These are phyloP conservation scores for Rhamnusium bicolor DNA, from an alignment of 2,888 invertebrate species.

Conservation along the genomic window DNA sequence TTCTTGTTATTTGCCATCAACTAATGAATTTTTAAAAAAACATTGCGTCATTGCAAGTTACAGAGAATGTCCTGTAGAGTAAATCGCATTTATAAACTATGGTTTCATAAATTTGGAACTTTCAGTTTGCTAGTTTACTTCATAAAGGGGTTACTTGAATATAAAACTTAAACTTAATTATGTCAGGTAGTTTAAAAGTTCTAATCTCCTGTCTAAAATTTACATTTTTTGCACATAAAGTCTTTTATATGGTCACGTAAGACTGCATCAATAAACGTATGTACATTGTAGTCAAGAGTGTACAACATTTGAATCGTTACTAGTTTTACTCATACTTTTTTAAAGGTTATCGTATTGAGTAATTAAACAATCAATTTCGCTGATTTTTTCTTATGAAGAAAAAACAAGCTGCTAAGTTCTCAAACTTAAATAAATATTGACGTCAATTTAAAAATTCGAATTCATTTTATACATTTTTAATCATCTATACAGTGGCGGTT, in stretches of 20 bases:
- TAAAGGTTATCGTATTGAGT: too few relatives aligned
- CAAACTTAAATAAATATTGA: too few relatives aligned
- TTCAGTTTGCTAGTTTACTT: not conserved
- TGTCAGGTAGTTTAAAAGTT: conserved; percentile 16
- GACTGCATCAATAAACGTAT: not conserved
- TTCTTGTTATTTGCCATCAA: too few relatives aligned
- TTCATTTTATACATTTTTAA: too few relatives aligned
- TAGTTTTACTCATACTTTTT: not conserved
- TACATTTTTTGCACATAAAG: conserved; percentile 1
- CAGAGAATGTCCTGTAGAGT: not conserved
- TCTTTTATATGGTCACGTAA: not conserved
- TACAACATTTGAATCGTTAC: not conserved
- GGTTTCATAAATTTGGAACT: conserved; percentile 9
- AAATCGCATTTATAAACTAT: not conserved
- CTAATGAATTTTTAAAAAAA: too few relatives aligned
- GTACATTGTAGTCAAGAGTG: not conserved
- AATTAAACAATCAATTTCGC: too few relatives aligned
- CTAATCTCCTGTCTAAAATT: conserved; percentile 8
- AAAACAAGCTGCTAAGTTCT: too few relatives aligned
- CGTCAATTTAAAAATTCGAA: too few relatives aligned
- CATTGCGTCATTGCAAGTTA: not conserved
- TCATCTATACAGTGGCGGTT: too few relatives aligned
- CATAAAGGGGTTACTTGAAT: not conserved
- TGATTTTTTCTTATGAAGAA: too few relatives aligned
- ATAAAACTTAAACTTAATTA: conserved; percentile 26